Evolutionary conservation across 2,113 vertebrate genomes (phyloP), one percentile per base, ranked within the genome.

Genomic region (Nanorana parkeri): DNA sequence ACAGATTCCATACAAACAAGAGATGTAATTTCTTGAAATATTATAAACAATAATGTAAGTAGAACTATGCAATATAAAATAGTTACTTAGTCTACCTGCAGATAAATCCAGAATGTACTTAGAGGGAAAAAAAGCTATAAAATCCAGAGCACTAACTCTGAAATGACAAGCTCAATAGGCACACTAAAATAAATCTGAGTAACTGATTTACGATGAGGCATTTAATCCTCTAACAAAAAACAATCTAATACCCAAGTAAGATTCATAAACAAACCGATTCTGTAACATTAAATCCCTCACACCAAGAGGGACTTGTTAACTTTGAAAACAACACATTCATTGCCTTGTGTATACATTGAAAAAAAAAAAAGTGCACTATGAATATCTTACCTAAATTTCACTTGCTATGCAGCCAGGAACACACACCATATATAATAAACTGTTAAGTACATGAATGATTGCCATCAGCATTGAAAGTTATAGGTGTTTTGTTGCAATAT

Each of bases 231-330:
- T n/a, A 72, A 72, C 78, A 81, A 72, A 81, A 73, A 55, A 19
- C 61, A 65, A 73, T 29, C 55, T 74, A 81, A 81, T 81, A 81
- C 60, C 41, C 71, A 66, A 66, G 60, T 64, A 66, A 65, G 68
- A 72, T 29, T 81, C 79, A 72, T 54, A 81, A 81, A 81, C 60
- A 81, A 72, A 80, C 68, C 32, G 63, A 72, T 72, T 72, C 78
- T 81, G 41, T 63, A 54, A 51, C 28, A 65, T 64, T 73, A 81
- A 64, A 81, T 60, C 68, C 68, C 32, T 28, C 51, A 29, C 26
- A 32, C 26, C 79, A 65, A 81, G 26, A 56, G 79, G 78, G 60
- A 81, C 79, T 81, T 81, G 47, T 64, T 64, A 65, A 65, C 60
- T 65, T 36, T 65, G 24, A 74, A 64, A 54, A 66, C 68, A 81